Conservation (phyloP, 2,888 invertebrate genomes). For the Eristalis arbustorum region DNA sequence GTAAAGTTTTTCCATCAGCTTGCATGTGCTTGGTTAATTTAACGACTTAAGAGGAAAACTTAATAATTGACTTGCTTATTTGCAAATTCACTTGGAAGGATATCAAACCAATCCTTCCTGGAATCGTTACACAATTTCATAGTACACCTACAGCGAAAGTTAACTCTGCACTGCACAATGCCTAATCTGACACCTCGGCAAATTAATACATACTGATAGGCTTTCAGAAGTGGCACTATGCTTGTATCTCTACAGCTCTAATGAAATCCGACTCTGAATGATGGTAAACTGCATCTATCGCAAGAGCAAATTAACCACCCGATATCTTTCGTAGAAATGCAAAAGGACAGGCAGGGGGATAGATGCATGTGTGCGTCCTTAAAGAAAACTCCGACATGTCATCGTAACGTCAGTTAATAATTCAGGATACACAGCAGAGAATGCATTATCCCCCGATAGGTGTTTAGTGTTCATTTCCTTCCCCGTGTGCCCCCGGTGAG, state of each 20-base stretch:
- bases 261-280: constrained; percentile 41
- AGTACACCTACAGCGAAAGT: neutral
- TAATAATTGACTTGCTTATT: constrained; percentile 47
- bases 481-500: constrained; percentile 2
- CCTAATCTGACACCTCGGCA: constrained; percentile 42
- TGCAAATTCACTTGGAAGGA: constrained; percentile 32
- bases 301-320: constrained; percentile 16
- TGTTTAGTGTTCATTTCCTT: constrained; percentile 47
- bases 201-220: constrained; percentile 48
- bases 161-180: constrained; percentile 27
- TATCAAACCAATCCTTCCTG: constrained; percentile 13
- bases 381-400: constrained; percentile 42
- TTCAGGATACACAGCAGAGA: constrained; percentile 34
- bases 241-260: neutral
- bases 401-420: constrained; percentile 40
- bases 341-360: constrained; percentile 6
- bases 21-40: constrained; percentile 18
- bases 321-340: neutral
- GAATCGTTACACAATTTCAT: constrained; percentile 24
- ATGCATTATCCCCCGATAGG: constrained; percentile 11
- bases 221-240: constrained; percentile 16
- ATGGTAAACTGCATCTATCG: constrained; percentile 37
- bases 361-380: constrained; percentile 6
- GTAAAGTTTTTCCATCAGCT: constrained; percentile 27
- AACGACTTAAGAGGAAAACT: constrained; percentile 36